Conservation (phyloP, 1,140 invertebrate genomes). For the Teleopsis dalmanni region DNA sequence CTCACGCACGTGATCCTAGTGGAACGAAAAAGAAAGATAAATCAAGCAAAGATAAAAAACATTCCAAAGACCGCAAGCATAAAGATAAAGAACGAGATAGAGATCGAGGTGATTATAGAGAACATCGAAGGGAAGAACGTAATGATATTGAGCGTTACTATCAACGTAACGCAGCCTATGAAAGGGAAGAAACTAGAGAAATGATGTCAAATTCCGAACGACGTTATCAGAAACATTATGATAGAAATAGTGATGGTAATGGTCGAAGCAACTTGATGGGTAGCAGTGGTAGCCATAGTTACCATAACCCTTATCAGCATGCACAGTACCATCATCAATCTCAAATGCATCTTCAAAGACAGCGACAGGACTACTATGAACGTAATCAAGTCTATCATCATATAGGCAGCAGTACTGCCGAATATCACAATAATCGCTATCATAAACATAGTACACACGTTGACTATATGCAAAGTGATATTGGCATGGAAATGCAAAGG, state of each 20-base stretch:
- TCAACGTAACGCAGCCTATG: conserved; percentile 20
- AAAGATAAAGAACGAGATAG: conserved; percentile 41
- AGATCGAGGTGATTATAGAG: conserved; percentile 41
- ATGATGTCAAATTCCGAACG: conserved; percentile 19
- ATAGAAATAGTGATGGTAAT: conserved; percentile 17
- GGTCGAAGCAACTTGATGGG: conserved; percentile 24
- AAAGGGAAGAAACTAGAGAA: conserved; percentile 34
- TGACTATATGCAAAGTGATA: neutral
- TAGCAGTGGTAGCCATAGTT: neutral
- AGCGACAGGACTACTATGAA: conserved; percentile 30
- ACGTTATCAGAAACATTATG: conserved; percentile 14
- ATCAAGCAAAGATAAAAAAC: conserved; percentile 46
- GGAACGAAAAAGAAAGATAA: conserved; percentile 53
- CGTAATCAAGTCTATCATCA: conserved; percentile 17
- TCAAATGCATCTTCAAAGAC: conserved; percentile 15
- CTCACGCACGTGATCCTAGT: conserved; percentile 45
- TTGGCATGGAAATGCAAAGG: conserved; percentile 16
- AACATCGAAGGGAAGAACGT: conserved; percentile 16
- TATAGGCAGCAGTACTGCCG: conserved; percentile 17
- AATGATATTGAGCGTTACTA: conserved; percentile 22
- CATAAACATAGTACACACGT: conserved; percentile 6
- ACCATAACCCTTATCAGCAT: conserved; percentile 18
- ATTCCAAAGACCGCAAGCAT: conserved; percentile 43
- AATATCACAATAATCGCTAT: conserved; percentile 7
- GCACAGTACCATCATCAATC: conserved; percentile 19